A percentile compares a stretch with the other conserved stretches of the same genome.
Evolutionary conservation across 2,888 invertebrate species (phyloP).

Genomic region (Dolichopus griseipennis): DNA sequence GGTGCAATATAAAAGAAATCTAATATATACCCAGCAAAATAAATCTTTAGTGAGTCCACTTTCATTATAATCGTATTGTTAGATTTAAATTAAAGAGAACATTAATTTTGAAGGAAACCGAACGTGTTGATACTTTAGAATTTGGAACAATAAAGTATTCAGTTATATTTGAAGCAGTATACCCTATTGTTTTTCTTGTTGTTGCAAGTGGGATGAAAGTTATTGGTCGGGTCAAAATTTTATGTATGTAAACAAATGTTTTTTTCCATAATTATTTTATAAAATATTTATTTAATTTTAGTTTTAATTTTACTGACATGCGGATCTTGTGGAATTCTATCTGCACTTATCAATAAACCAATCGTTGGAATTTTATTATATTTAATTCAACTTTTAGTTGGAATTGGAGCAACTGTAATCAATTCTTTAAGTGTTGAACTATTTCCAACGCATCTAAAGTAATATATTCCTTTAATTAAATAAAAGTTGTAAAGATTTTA

Average conservation of each 20-base stretch:
- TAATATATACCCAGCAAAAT: not conserved
- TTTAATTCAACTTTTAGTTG: slow-evolving; percentile 28
- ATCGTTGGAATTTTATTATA: slow-evolving; percentile 30
- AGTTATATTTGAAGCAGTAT: slow-evolving; percentile 30
- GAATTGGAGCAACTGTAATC: slow-evolving; percentile 31
- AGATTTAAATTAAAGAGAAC: not conserved
- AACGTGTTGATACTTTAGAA: slow-evolving; percentile 29
- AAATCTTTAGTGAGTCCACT: not conserved
- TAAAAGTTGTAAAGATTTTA: not conserved
- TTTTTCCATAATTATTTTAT: not conserved
- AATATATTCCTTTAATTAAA: slow-evolving; percentile 11
- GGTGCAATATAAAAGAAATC: slow-evolving; percentile 21
- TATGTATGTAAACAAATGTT: slow-evolving; percentile 21
- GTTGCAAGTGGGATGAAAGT: slow-evolving; percentile 27
- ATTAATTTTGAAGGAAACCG: slow-evolving; percentile 20
- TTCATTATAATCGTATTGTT: not conserved
- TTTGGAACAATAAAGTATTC: slow-evolving; percentile 30
- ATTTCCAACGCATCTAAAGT: slow-evolving; percentile 38
- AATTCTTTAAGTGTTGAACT: slow-evolving; percentile 35
- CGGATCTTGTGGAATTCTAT: slow-evolving; percentile 28
- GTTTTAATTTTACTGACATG: slow-evolving; percentile 27
- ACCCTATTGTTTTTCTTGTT: slow-evolving; percentile 25
- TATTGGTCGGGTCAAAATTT: slow-evolving; percentile 27
- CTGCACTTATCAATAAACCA: slow-evolving; percentile 27
- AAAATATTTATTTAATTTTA: slow-evolving; percentile 13